phyloP scores from a whole-genome alignment of 2,113 vertebrate genomes.

The Psilopogon haemacephalus region DNA sequence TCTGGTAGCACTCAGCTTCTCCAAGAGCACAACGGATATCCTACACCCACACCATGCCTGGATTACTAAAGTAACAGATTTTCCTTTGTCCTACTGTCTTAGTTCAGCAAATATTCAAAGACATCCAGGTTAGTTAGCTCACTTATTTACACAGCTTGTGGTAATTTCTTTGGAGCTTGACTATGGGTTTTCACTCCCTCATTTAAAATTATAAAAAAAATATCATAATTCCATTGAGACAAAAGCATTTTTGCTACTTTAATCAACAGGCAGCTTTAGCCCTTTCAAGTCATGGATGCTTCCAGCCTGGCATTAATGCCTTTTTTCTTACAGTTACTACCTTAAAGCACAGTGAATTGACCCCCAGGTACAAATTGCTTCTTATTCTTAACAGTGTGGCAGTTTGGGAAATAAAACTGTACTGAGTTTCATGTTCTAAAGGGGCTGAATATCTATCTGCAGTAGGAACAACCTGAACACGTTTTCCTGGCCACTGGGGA shows the following conservation, averaged over 20 bases:
- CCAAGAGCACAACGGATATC: not conserved
- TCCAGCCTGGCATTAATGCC: not conserved
- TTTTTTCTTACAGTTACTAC: not conserved
- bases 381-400: not conserved
- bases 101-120: not conserved
- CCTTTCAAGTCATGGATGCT: not conserved
- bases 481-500: not conserved
- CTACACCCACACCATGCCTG: not conserved
- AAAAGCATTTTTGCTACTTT: not conserved
- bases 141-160: not conserved
- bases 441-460: not conserved
- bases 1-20: not conserved
- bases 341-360: not conserved
- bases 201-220: not conserved
- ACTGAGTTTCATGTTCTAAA: not conserved
- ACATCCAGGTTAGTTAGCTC: not conserved
- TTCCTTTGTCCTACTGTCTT: not conserved
- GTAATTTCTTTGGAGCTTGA: not conserved
- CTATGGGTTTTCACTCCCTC: not conserved
- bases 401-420: not conserved
- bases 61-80: not conserved
- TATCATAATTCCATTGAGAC: not conserved
- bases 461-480: not conserved
- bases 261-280: not conserved
- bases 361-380: not conserved